Base-by-base conservation (phyloP, 2,113 vertebrate genomes). In the Pao palembangensis region DNA sequence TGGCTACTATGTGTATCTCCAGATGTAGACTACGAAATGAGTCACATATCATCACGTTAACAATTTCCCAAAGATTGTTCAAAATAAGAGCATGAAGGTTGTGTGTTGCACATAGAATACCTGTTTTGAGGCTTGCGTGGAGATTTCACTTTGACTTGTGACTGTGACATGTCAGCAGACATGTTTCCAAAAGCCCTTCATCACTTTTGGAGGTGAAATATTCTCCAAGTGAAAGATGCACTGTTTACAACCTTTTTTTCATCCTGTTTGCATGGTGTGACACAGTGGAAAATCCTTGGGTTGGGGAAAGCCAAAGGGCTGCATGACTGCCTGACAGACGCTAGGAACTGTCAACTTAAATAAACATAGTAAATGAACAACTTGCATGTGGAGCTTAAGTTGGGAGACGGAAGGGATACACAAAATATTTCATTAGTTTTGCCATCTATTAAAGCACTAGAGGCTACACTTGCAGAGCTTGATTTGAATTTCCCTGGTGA, bases 321-420 rank as follows among this genome's bases (percentile, higher is more conserved):
- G 20, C 43, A 41, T 31, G 21, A 17, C 19, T n/a, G 43, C 19
- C 55, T 55, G 46, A 51, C 64, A 73, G 66, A 67, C 59, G 51
- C 53, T 31, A 55, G 20, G 57, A 61, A 74, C 67, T 71, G 64
- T 69, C 70, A 61, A 11, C 48, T 48, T 64, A 34, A 58, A 75
- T 75, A 28, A 46, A 56, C 28, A 38, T 69, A 21, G 58, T 12
- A 43, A 49, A 17, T 42, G 13, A 57, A 34, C 25, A 63, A 64
- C 46, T 21, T 50, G n/a, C 21, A 60, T 34, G 55, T 46, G 18
- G n/a, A 50, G 23, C 42, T 74, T 52, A 43, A 48, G 50, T 25
- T 64, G 16, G 38, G 16, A 67, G 25, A 58, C 28, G 48, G 48
- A 38, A 54, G 17, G 5, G 19, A 41, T 31, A 44, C 20, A 14